Percentiles rank a stretch among this genome's conserved stretches.
These are phyloP conservation scores for Montipora foliosa DNA, from an alignment of 64 coral and sea anemone genomes.

Conservation along the genomic window DNA sequence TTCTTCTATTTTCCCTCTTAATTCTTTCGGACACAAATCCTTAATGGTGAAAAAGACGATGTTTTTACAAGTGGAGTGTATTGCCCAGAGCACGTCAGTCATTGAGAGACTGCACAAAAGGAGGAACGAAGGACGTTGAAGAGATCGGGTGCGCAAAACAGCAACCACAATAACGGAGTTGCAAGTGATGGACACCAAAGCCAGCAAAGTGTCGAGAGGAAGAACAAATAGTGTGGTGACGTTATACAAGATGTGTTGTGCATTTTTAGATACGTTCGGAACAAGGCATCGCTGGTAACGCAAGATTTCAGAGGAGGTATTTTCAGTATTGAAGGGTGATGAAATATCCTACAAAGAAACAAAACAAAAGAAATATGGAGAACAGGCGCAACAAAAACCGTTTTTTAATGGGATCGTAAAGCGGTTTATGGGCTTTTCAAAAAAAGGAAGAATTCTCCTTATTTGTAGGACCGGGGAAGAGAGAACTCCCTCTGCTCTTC, in stretches of 20 bases:
- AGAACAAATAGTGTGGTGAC: not conserved
- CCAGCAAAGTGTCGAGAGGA: slow-evolving; percentile 8
- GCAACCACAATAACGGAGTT: not conserved
- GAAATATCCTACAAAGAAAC: not conserved
- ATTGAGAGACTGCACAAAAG: slow-evolving; percentile 8
- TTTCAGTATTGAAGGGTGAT: not conserved
- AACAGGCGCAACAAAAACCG: too few relatives aligned
- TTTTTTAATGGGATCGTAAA: too few relatives aligned
- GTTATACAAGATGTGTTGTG: not conserved
- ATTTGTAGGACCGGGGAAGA: too few relatives aligned
- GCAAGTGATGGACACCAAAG: not conserved
- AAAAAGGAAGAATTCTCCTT: too few relatives aligned
- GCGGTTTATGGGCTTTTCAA: too few relatives aligned
- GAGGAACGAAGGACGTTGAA: not conserved
- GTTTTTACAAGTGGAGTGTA: not conserved
- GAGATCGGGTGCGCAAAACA: not conserved
- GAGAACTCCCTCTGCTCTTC: too few relatives aligned
- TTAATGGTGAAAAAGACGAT: not conserved
- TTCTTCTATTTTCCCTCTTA: not conserved
- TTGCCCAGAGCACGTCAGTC: slow-evolving; percentile 19
- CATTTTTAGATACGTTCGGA: not conserved
- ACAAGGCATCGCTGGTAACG: not conserved
- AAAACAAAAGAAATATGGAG: not conserved
- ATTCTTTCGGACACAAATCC: not conserved
- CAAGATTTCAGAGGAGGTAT: not conserved